These are phyloP conservation scores for Oegoconia quadripuncta DNA, from an alignment of 2,888 invertebrate genomes.

Conservation along the genomic window DNA sequence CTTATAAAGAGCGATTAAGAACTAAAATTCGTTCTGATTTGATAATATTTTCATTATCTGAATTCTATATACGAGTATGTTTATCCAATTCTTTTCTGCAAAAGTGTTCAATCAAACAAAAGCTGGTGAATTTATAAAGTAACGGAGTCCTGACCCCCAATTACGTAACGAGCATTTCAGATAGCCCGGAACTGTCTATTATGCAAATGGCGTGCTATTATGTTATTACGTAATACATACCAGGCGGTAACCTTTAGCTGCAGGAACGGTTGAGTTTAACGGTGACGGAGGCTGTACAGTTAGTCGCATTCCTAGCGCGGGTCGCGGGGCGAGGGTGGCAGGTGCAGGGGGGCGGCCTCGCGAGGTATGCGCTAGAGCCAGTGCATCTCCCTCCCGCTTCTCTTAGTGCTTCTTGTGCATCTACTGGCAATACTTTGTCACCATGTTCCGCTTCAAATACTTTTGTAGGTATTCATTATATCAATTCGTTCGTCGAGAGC, in stretches of 20 bases:
- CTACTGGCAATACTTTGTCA: not conserved
- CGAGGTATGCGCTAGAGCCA: conserved; percentile 37
- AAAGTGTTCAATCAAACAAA: not conserved
- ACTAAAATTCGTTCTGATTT: too few relatives aligned
- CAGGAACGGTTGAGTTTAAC: conserved; percentile 60
- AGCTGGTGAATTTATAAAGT: not conserved
- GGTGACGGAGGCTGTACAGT: conserved; percentile 69
- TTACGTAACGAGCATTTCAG: conserved; percentile 10
- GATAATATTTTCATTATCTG: too few relatives aligned
- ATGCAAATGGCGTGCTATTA: conserved; percentile 40
- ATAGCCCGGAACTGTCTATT: conserved; percentile 17
- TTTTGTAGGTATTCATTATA: too few relatives aligned
- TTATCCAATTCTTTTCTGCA: not conserved
- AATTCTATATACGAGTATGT: not conserved
- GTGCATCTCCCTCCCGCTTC: conserved; percentile 20
- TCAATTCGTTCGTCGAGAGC: too few relatives aligned
- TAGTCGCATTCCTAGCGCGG: conserved; percentile 69
- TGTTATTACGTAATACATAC: conserved; percentile 41
- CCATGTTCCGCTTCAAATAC: too few relatives aligned
- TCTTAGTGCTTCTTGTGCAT: conserved; percentile 1
- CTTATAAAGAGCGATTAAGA: too few relatives aligned
- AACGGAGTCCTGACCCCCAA: conserved; percentile 11
- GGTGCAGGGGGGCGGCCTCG: conserved; percentile 29
- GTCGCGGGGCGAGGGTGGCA: conserved; percentile 40
- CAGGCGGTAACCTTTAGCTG: conserved; percentile 48